Percentiles rank a stretch among this genome's conserved stretches.
phyloP scores from a whole-genome alignment of 2,888 invertebrate genomes.

The Gonocerus acuteangulatus region DNA sequence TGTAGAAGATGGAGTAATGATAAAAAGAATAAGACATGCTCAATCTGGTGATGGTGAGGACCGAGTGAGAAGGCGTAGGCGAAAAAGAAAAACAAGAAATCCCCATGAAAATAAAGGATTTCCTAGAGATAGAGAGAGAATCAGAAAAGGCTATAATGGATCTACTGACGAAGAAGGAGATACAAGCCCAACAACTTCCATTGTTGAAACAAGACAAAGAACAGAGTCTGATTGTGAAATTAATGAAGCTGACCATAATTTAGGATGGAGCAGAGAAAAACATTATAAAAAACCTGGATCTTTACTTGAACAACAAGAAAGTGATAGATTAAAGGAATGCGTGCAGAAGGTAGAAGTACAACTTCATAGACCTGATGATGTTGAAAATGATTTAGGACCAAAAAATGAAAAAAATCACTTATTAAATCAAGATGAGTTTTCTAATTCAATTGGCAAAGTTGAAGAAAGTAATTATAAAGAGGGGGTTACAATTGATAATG shows the following conservation, averaged over 20 bases:
- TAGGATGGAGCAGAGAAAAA: background rate
- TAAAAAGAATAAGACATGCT: slow-evolving; percentile 33
- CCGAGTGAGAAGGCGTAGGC: slow-evolving; percentile 33
- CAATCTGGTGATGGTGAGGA: slow-evolving; percentile 30
- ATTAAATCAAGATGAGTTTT: too few species aligned
- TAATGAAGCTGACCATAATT: background rate
- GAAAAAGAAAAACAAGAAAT: slow-evolving; percentile 33
- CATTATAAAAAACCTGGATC: background rate
- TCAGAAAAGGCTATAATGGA: slow-evolving; percentile 5
- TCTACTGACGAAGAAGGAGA: slow-evolving; percentile 8
- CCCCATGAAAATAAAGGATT: background rate
- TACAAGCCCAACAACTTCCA: slow-evolving; percentile 2
- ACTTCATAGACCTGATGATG: background rate
- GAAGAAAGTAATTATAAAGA: too few species aligned
- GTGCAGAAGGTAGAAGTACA: background rate
- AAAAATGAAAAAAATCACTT: too few species aligned
- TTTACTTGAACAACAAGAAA: background rate
- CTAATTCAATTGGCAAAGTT: too few species aligned
- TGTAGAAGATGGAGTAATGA: slow-evolving; percentile 42
- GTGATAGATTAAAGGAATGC: background rate
- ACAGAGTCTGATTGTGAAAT: slow-evolving; percentile 5
- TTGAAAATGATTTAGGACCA: too few species aligned
- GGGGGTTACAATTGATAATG: too few species aligned
- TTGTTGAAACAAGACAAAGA: background rate
- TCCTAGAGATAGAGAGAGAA: background rate